phyloP scores from a whole-genome alignment of 2,888 invertebrate species.

The Thelaira solivaga region DNA sequence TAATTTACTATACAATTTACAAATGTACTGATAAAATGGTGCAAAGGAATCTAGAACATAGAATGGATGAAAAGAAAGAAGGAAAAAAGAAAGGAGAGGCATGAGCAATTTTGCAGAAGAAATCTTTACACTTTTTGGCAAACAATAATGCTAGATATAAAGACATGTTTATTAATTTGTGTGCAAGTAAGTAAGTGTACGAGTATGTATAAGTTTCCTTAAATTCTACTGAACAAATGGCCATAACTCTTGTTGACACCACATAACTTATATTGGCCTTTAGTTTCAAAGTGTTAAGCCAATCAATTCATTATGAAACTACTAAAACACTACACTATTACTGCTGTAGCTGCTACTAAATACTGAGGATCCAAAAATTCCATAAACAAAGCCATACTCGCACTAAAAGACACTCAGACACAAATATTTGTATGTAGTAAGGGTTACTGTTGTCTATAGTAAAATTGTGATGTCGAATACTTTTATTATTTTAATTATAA shows the following conservation, averaged over 20 bases:
- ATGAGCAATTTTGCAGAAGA: constrained; percentile 12
- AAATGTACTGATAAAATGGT: constrained; percentile 25
- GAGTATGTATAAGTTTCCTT: not conserved
- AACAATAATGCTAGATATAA: constrained; percentile 23
- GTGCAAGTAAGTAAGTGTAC: not conserved
- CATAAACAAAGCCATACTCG: constrained; percentile 27
- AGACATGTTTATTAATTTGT: constrained; percentile 13
- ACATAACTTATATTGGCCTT: constrained; percentile 64
- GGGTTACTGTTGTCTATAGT: too few relatives aligned
- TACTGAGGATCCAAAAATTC: constrained; percentile 11
- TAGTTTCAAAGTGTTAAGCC: constrained; percentile 60
- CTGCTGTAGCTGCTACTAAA: not conserved
- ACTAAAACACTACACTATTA: not conserved
- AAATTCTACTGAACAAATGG: constrained; percentile 38
- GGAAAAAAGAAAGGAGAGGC: not conserved
- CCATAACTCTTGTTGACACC: constrained; percentile 65
- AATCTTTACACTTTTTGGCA: constrained; percentile 40
- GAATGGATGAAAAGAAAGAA: not conserved
- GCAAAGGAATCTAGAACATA: not conserved
- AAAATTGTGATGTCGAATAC: not conserved
- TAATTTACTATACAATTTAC: constrained; percentile 43
- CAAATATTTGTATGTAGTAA: not conserved
- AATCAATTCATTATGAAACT: constrained; percentile 64
- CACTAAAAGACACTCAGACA: not conserved
- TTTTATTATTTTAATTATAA: not conserved